phyloP scores from a whole-genome alignment of 2,888 invertebrate genomes.

The Elmis aenea region DNA sequence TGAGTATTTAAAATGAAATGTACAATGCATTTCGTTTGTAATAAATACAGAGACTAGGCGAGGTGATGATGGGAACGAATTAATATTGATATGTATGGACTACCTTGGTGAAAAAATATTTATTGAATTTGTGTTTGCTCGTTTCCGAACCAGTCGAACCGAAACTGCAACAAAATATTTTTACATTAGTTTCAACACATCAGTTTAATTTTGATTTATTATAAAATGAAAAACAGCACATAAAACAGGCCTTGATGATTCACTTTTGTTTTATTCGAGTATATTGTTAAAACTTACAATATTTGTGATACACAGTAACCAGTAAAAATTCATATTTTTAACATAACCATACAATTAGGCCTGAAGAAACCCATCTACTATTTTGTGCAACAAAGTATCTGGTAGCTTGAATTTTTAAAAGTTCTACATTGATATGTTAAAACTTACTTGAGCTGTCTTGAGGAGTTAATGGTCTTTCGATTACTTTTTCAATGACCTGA shows the following conservation, averaged over 20 bases:
- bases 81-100: constrained; percentile 27
- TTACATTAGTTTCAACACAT: too few species aligned
- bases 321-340: too few species aligned
- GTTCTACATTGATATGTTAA: too few species aligned
- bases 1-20: constrained; percentile 25
- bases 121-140: constrained; percentile 67
- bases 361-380: too few species aligned
- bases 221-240: constrained; percentile 2
- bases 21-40: constrained; percentile 20
- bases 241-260: too few species aligned
- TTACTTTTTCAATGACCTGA: constrained; percentile 65
- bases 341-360: too few species aligned
- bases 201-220: not conserved
- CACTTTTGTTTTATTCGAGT: too few species aligned
- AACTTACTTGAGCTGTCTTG: constrained; percentile 72
- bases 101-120: constrained; percentile 74
- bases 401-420: too few species aligned
- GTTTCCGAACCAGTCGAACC: constrained; percentile 65
- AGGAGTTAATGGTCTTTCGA: constrained; percentile 70
- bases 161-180: constrained; percentile 58
- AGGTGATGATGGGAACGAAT: too few species aligned
- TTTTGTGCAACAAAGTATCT: too few species aligned
- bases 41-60: constrained; percentile 34
- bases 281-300: too few species aligned
- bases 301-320: too few species aligned